Conservation (phyloP, 2,888 invertebrate genomes). For the Plemyria rubiginata region DNA sequence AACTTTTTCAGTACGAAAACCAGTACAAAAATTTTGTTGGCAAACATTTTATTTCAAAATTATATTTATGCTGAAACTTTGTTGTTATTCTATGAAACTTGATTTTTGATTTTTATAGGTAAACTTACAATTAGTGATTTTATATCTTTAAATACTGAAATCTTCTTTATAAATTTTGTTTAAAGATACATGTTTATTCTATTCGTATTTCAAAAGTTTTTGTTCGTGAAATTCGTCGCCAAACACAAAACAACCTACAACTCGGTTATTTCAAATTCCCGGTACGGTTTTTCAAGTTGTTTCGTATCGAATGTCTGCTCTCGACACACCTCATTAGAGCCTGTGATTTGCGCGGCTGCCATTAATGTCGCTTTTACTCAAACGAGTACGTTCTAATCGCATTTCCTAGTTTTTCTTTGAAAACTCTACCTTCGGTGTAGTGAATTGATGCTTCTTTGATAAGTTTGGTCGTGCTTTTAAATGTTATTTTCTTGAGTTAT, state of each 20-base stretch:
- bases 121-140: no score
- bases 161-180: no score
- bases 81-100: no score
- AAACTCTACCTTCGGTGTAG: background rate
- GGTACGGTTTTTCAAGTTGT: conserved; percentile 62
- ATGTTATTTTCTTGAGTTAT: background rate
- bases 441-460: conserved; percentile 13
- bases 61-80: no score
- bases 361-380: conserved; percentile 29
- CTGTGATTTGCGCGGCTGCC: conserved; percentile 28
- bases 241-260: conserved; percentile 1
- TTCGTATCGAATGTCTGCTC: conserved; percentile 22
- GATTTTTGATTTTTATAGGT: no score
- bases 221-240: background rate
- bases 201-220: no score
- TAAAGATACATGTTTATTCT: no score
- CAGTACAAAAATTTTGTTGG: no score
- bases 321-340: conserved; percentile 35
- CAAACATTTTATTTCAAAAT: no score
- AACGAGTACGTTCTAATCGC: conserved; percentile 28
- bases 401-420: conserved; percentile 26
- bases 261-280: conserved; percentile 7
- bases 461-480: background rate
- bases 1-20: no score
- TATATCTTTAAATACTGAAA: no score